Percentiles rank a stretch among this genome's conserved stretches.
phyloP scores from a whole-genome alignment of 1,140 invertebrate species.

The Dufourea novaeangliae region DNA sequence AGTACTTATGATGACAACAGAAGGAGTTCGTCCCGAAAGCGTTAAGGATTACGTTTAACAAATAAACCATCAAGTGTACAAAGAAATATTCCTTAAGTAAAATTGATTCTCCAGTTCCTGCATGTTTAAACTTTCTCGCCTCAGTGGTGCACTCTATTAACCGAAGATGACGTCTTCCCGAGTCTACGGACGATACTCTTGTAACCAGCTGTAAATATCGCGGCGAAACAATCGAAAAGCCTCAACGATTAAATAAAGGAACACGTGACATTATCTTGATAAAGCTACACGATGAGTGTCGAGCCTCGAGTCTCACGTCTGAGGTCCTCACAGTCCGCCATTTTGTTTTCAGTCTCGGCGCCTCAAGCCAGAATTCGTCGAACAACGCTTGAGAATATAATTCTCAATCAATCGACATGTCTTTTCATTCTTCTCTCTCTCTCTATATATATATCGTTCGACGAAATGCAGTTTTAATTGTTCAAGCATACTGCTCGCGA shows the following conservation, averaged over 20 bases:
- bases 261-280: slow-evolving; percentile 20
- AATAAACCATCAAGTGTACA: no score
- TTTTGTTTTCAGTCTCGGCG: no score
- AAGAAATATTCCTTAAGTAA: no score
- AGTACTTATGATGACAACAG: no score
- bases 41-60: no score
- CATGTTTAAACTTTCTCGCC: neutral
- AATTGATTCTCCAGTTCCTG: no score
- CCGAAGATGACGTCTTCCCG: neutral
- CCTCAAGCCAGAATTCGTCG: no score
- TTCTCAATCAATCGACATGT: neutral
- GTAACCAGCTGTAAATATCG: slow-evolving; percentile 11
- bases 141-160: no score
- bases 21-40: no score
- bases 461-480: neutral
- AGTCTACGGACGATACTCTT: neutral
- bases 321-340: neutral
- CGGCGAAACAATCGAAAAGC: slow-evolving; percentile 47
- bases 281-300: slow-evolving; percentile 36
- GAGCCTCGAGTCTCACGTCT: neutral
- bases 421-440: no score
- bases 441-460: neutral
- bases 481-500: no score
- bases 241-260: slow-evolving; percentile 55
- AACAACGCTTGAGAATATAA: neutral